phyloP scores from a whole-genome alignment of 2,888 invertebrate species.

The Allolobophora icterica region DNA sequence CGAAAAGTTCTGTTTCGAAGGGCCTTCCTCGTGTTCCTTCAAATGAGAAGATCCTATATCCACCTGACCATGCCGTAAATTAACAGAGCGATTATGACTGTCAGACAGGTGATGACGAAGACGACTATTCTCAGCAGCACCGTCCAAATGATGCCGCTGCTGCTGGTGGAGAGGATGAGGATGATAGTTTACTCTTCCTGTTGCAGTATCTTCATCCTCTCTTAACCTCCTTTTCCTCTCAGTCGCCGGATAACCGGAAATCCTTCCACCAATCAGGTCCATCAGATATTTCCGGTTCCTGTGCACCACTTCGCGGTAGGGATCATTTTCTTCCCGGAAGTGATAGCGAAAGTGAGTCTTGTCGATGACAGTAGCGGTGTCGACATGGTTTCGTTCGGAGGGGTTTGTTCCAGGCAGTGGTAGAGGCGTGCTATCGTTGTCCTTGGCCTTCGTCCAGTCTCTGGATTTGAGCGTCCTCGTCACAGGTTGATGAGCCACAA shows the following conservation, averaged over 20 bases:
- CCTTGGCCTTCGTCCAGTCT: neutral
- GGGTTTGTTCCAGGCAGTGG: neutral
- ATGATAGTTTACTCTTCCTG: neutral
- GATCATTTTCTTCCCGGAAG: neutral
- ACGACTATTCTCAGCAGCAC: neutral
- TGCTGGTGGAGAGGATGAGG: neutral
- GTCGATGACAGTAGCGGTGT: neutral
- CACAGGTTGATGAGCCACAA: neutral
- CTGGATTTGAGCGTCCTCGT: neutral
- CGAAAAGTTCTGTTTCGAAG: neutral
- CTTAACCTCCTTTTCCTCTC: neutral
- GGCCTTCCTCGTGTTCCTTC: neutral
- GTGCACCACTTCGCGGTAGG: neutral
- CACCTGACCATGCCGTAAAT: neutral
- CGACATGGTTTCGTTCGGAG: neutral
- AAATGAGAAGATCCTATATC: neutral
- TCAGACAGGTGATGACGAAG: neutral
- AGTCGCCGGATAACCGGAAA: slow-evolving; percentile 9
- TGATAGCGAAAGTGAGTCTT: neutral
- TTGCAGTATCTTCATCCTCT: neutral
- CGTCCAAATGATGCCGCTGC: neutral
- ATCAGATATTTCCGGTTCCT: neutral
- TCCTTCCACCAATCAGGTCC: neutral
- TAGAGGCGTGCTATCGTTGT: neutral
- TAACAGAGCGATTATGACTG: neutral